A percentile compares a stretch with the other conserved stretches of the same genome.
Evolutionary conservation across 2,888 invertebrate genomes (phyloP).

Genomic region (Rotaria magnacalcarata): DNA sequence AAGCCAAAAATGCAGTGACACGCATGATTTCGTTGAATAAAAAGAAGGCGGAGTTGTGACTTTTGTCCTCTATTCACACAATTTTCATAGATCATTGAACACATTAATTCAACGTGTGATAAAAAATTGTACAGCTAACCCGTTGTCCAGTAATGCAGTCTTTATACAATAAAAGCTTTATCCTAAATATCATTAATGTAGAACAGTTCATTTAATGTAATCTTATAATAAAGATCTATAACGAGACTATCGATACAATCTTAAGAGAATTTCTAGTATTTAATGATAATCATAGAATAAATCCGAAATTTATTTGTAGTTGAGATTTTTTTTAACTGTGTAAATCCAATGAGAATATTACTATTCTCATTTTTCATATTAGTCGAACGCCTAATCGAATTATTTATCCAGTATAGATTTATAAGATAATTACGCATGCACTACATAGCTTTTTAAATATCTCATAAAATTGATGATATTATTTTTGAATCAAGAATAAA

Average conservation of each 20-base stretch:
- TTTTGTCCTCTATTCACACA: slow-evolving; percentile 12
- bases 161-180: not conserved
- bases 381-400: too few species aligned
- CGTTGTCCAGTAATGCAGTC: not conserved
- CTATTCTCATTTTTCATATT: too few species aligned
- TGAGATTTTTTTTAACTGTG: too few species aligned
- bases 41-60: not conserved
- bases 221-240: not conserved
- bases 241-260: not conserved
- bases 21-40: slow-evolving; percentile 7
- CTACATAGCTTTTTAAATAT: too few species aligned
- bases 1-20: not conserved
- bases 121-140: not conserved
- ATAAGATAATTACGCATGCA: too few species aligned
- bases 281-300: too few species aligned
- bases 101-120: not conserved
- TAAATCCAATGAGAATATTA: too few species aligned
- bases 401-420: too few species aligned
- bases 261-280: not conserved
- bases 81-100: slow-evolving; percentile 29
- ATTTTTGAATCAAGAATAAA: not conserved
- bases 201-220: not conserved
- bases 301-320: too few species aligned
- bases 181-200: not conserved
- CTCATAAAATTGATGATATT: not conserved